Evolutionary conservation across 2,797 vertebrate species (phyloP).

Genomic region (Florisuga fusca): DNA sequence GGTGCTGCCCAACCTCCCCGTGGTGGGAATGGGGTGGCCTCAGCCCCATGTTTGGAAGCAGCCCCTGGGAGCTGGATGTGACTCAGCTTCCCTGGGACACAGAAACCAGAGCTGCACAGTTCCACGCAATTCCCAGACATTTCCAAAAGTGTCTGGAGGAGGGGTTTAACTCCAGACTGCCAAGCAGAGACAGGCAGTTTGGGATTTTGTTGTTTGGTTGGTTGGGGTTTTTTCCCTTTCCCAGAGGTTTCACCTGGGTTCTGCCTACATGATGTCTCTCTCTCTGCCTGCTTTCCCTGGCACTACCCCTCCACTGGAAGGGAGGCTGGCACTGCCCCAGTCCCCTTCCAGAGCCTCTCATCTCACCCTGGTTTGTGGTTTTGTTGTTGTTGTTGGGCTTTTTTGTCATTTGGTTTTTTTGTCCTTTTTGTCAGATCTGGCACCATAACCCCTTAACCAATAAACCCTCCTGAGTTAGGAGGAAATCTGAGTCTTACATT

Average conservation of each 20-base stretch:
- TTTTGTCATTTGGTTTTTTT: not conserved
- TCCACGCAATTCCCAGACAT: constrained; percentile 11
- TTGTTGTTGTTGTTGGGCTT: not conserved
- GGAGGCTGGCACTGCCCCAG: not conserved
- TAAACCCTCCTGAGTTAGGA: not conserved
- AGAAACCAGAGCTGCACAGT: constrained; percentile 37
- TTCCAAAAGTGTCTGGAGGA: constrained; percentile 28
- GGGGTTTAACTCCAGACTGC: not conserved
- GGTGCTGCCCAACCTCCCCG: fast-evolving
- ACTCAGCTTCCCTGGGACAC: constrained; percentile 48
- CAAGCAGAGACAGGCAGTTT: not conserved
- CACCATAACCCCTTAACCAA: not conserved
- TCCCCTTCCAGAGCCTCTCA: not conserved
- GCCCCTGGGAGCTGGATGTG: constrained; percentile 21
- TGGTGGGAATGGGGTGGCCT: fast-evolving
- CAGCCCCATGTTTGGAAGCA: not conserved
- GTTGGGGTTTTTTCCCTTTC: not conserved
- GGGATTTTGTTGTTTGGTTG: not conserved
- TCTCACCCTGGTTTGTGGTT: not conserved
- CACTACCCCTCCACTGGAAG: not conserved
- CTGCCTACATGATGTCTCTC: not conserved
- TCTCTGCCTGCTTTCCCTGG: not conserved
- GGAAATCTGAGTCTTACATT: not conserved
- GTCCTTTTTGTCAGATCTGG: not conserved
- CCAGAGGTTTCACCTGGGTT: not conserved